Percentiles rank a stretch among this genome's conserved stretches.
Conservation (phyloP, 2,797 vertebrate genomes). For the Salmo trutta region DNA sequence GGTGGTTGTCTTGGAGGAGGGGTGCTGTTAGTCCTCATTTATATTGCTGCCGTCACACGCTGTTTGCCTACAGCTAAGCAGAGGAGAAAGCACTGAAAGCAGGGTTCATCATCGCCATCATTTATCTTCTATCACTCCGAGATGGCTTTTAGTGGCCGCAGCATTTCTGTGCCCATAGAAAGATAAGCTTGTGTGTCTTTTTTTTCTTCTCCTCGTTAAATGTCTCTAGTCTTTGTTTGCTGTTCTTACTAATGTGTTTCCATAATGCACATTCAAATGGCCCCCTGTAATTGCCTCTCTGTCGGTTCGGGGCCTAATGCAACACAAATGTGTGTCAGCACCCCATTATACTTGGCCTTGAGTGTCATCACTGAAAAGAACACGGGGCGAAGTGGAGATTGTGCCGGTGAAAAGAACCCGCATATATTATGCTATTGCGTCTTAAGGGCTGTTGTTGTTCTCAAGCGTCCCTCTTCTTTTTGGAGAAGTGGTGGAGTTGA, state of each 20-base stretch:
- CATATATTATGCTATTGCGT: not conserved
- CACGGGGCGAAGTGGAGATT: slow-evolving; percentile 6
- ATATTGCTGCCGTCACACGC: slow-evolving; percentile 10
- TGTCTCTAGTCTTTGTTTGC: slow-evolving; percentile 46
- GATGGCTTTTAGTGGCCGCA: slow-evolving; percentile 34
- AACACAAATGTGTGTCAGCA: slow-evolving; percentile 29
- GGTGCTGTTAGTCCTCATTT: slow-evolving; percentile 1
- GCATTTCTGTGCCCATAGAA: not conserved
- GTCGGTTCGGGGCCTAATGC: slow-evolving; percentile 50
- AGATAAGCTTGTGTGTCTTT: slow-evolving; percentile 11
- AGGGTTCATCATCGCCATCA: slow-evolving; percentile 23
- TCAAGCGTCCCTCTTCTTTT: not conserved
- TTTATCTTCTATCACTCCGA: slow-evolving; percentile 25
- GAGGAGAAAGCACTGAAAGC: slow-evolving; percentile 21
- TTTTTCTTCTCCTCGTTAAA: slow-evolving; percentile 23
- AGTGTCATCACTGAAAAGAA: slow-evolving; percentile 17
- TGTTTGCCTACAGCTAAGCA: slow-evolving; percentile 15
- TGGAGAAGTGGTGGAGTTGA: not conserved
- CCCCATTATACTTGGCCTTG: slow-evolving; percentile 12
- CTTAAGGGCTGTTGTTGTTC: not conserved
- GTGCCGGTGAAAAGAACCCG: not conserved
- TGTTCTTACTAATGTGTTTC: slow-evolving; percentile 63
- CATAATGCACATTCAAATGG: slow-evolving; percentile 58
- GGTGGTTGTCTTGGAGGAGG: slow-evolving; percentile 45
- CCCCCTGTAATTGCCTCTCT: slow-evolving; percentile 53